Evolutionary conservation across 2,797 vertebrate genomes (phyloP), one percentile per base, ranked within the genome.

Genomic region (Microctenopoma lineatum): DNA sequence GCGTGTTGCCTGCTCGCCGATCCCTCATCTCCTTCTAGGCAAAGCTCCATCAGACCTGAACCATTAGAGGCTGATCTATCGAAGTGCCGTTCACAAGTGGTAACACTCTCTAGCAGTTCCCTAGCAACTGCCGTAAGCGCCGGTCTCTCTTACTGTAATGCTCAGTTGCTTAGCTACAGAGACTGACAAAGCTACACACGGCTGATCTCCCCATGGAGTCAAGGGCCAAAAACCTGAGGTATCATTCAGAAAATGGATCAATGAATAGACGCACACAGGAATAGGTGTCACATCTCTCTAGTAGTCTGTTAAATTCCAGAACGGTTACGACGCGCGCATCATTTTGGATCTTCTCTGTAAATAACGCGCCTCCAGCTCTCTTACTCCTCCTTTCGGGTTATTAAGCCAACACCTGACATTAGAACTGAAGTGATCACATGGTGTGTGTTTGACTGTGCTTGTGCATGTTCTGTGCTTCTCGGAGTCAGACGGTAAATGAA

Each of bases 81-180:
- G 84, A 88, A 87, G 86, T 84, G 65, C 84, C 79, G 63, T 80
- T 90, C 91, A 91, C 90, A 92, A 94, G 91, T 90, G 91, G 90
- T 90, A 94, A 92, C 92, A 90, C 93, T 93, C 91, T 89, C 88
- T 74, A 77, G 91, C 92, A 93, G 94, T 95, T 95, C 91, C 94
- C 93, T 95, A 95, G 94, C 94, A 95, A 95, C 94, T 84, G 87
- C 92, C 89, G 80, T 88, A 86, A 93, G 93, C 89, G 45, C 86
- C 81, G 88, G 79, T 92, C 87, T 86, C 85, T 85, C 86, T 88
- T 86, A 89, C 91, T 92, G 91, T 94, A 93, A 89, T 89, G 83
- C 89, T 90, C 91, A 92, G 94, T 95, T 95, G 94, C 94, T 94
- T 92, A 93, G 94, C 87, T 94, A 95, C 94, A 85, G 88, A 90